A percentile compares a stretch with the other conserved stretches of the same genome.
Conservation (phyloP, 2,888 invertebrate genomes). For the Scaptomyza flava region DNA sequence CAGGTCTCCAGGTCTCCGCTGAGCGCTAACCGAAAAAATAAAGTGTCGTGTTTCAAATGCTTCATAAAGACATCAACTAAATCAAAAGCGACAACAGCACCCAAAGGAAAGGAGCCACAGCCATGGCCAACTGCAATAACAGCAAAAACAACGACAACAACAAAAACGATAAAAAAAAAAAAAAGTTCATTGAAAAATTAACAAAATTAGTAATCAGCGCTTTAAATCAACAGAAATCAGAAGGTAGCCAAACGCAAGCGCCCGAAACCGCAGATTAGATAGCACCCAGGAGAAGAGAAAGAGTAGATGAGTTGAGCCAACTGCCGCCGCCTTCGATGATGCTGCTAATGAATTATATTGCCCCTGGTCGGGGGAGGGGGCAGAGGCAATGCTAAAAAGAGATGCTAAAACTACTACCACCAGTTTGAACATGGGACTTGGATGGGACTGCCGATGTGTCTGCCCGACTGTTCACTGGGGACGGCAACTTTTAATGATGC, state of each 20-base stretch:
- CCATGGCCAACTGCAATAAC: conserved; percentile 30
- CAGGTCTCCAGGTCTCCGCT: conserved; percentile 20
- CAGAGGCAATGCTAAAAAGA: conserved; percentile 10
- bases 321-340: conserved; percentile 18
- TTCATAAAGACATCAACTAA: conserved; percentile 81
- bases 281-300: conserved; percentile 49
- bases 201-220: conserved; percentile 79
- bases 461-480: conserved; percentile 50
- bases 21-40: conserved; percentile 50
- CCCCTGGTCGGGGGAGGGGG: conserved; percentile 43
- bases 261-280: conserved; percentile 74
- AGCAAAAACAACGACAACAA: conserved; percentile 27
- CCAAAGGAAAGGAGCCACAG: conserved; percentile 41
- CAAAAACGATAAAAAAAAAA: conserved; percentile 21
- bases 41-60: conserved; percentile 80
- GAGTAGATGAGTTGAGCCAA: not conserved
- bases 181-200: conserved; percentile 59
- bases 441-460: conserved; percentile 59
- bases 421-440: conserved; percentile 5
- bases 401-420: not conserved
- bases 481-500: conserved; percentile 67
- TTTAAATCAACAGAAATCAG: conserved; percentile 73
- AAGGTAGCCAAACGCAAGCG: conserved; percentile 60
- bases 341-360: conserved; percentile 79
- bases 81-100: conserved; percentile 79